Evolutionary conservation across 2,888 invertebrate species (phyloP).

Genomic region (Steinernema scapterisci): DNA sequence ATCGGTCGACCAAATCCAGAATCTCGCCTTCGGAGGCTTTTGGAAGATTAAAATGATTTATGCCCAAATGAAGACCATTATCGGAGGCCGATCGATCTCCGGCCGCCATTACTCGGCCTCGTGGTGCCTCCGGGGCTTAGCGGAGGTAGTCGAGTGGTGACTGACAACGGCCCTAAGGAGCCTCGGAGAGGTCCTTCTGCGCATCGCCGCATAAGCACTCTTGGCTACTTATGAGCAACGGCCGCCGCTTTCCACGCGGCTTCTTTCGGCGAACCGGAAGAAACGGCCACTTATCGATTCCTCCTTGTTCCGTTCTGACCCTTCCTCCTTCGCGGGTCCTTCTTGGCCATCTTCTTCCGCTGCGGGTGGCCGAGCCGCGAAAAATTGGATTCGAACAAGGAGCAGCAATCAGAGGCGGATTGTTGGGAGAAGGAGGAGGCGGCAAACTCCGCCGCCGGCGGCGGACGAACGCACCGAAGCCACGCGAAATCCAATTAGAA

Average conservation of each 20-base stretch:
- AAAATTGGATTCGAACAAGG: constrained; percentile 18
- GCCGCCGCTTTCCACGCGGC: background rate
- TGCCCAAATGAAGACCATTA: constrained; percentile 25
- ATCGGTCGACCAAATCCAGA: background rate
- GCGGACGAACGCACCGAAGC: constrained; percentile 4
- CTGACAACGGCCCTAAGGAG: background rate
- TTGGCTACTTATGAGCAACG: constrained; percentile 9
- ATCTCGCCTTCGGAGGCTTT: background rate
- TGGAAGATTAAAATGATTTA: constrained; percentile 30
- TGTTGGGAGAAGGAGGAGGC: background rate
- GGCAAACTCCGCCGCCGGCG: too few species aligned
- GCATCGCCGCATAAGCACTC: background rate
- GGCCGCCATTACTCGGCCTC: background rate
- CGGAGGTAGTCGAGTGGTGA: background rate
- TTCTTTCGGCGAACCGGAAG: background rate
- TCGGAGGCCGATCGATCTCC: constrained; percentile 10
- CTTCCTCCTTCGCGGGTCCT: background rate
- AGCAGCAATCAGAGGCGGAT: background rate
- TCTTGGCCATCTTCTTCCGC: background rate
- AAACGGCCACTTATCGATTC: constrained; percentile 21
- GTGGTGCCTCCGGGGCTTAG: constrained; percentile 8
- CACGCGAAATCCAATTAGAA: constrained; percentile 15
- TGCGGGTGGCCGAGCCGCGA: background rate
- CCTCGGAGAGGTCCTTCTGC: constrained; percentile 26
- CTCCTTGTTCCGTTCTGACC: background rate